Conservation (phyloP, 2,888 invertebrate species). For the Dynastes tityus region DNA sequence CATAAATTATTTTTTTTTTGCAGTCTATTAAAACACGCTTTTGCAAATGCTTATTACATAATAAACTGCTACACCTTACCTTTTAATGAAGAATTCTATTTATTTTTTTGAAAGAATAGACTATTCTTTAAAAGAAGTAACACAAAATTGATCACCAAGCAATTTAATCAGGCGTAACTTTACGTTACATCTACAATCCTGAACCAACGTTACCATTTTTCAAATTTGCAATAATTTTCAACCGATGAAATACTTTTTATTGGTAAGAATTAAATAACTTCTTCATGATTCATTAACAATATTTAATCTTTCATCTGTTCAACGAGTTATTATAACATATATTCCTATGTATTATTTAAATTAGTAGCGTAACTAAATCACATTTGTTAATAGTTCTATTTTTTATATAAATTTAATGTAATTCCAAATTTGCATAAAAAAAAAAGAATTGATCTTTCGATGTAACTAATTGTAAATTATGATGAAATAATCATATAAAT, state of each 20-base stretch:
- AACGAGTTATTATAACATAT: constrained; percentile 36
- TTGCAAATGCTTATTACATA: no score
- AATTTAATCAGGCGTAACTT: not conserved
- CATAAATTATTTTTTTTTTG: no score
- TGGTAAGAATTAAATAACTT: constrained; percentile 28
- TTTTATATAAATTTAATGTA: not conserved
- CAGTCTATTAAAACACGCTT: no score
- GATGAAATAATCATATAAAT: not conserved
- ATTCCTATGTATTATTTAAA: constrained; percentile 11
- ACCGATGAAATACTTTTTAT: not conserved
- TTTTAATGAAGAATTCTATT: no score
- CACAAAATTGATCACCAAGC: no score
- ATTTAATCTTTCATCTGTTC: constrained; percentile 42
- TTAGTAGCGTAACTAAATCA: constrained; percentile 26
- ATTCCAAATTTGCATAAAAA: no score
- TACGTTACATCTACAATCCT: not conserved
- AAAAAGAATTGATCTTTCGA: no score
- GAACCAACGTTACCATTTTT: not conserved
- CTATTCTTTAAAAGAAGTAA: no score
- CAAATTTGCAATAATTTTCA: no score
- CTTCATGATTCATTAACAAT: constrained; percentile 35
- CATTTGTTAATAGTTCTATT: not conserved
- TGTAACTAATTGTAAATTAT: not conserved
- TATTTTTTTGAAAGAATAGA: no score
- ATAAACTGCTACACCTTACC: no score